Conservation (phyloP, 2,113 vertebrate species). For the Hylia prasina region DNA sequence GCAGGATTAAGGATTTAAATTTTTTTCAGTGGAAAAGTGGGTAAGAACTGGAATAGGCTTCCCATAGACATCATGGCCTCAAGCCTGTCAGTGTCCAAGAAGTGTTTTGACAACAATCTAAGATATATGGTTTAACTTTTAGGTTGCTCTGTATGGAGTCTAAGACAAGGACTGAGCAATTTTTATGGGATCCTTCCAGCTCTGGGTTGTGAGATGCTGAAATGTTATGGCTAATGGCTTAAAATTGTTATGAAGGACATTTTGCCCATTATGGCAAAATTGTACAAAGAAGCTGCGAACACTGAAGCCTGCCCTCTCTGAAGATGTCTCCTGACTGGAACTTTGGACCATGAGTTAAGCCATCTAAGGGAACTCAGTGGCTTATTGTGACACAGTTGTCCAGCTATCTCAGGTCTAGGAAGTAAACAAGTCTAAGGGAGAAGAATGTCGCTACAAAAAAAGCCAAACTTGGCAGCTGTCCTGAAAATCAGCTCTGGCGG, state of each 20-base stretch:
- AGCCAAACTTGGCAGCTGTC: not conserved
- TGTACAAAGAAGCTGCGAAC: not conserved
- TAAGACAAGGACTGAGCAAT: rapidly evolving
- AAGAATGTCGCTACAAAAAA: not conserved
- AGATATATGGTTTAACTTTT: not conserved
- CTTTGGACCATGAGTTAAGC: not conserved
- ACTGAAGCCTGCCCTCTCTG: not conserved
- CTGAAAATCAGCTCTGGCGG: not conserved
- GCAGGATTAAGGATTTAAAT: not conserved
- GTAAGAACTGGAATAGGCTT: not conserved
- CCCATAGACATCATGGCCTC: not conserved
- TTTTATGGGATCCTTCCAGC: not conserved
- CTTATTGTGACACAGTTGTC: not conserved
- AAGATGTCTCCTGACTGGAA: not conserved
- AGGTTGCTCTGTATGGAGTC: not conserved
- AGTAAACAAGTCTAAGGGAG: not conserved
- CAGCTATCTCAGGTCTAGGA: not conserved
- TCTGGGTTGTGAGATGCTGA: not conserved
- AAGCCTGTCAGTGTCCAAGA: not conserved
- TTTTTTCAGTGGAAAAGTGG: not conserved
- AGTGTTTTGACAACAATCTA: not conserved
- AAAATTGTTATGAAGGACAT: not conserved
- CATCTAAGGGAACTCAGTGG: not conserved
- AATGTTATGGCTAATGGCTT: not conserved
- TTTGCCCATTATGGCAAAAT: not conserved